Evolutionary conservation across 2,113 vertebrate genomes (phyloP).

Genomic region (Elgaria multicarinata): DNA sequence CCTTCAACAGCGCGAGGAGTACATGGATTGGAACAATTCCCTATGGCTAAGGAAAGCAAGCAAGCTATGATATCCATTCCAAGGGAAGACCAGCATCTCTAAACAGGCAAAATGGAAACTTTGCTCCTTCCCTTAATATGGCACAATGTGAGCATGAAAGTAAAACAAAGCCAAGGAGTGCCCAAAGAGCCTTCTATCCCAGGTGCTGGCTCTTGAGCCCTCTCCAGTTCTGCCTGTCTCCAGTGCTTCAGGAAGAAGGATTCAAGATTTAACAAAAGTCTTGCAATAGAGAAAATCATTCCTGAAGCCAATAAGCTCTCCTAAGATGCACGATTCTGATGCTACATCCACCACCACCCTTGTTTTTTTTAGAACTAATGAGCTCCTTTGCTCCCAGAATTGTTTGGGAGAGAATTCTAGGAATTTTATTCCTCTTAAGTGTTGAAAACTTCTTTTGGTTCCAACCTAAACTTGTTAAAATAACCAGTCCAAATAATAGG

Average conservation of each 20-base stretch:
- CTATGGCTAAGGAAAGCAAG: neutral
- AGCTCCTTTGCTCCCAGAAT: neutral
- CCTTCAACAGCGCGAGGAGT: neutral
- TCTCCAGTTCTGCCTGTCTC: too few relatives aligned
- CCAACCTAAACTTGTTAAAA: neutral
- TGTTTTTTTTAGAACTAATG: neutral
- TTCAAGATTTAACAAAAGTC: neutral
- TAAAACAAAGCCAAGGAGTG: neutral
- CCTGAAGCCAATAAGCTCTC: neutral
- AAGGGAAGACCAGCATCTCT: neutral
- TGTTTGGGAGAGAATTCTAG: neutral
- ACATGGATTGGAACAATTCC: neutral
- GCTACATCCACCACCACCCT: neutral
- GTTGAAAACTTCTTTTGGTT: neutral
- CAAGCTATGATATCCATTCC: neutral
- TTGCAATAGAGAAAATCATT: neutral
- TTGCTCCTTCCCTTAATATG: neutral
- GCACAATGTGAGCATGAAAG: neutral
- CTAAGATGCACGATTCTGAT: neutral
- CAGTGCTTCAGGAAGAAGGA: neutral
- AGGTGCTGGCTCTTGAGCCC: neutral
- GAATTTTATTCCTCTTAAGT: neutral
- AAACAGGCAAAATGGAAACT: neutral
- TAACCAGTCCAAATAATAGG: conserved; percentile 36
- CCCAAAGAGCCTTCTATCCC: neutral